These are phyloP conservation scores for Phengaris arion DNA, from an alignment of 2,888 invertebrate species.

Conservation along the genomic window DNA sequence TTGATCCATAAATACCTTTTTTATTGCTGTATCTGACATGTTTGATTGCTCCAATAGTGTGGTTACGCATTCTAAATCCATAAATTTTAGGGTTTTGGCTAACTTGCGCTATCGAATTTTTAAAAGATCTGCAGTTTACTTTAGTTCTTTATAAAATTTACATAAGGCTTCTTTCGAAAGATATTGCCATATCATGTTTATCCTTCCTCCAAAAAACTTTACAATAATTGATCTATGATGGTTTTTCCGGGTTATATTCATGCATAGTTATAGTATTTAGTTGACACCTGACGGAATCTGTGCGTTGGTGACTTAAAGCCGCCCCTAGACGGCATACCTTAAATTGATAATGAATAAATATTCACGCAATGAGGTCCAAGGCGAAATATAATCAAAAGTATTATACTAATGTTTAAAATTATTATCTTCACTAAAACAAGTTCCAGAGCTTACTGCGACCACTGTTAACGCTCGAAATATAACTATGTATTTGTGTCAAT, in stretches of 20 bases:
- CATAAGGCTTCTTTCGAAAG: no score
- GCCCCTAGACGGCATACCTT: neutral
- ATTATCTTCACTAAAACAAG: neutral
- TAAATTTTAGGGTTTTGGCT: neutral
- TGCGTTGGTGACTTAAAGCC: neutral
- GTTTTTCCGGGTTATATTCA: no score
- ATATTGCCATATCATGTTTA: no score
- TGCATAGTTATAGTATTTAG: no score
- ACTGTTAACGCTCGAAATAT: constrained; percentile 1
- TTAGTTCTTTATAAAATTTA: no score
- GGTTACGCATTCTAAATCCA: neutral
- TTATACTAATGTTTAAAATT: neutral
- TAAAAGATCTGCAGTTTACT: no score
- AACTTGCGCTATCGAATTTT: neutral
- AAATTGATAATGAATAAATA: neutral
- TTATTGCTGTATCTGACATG: constrained; percentile 21
- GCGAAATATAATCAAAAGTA: neutral
- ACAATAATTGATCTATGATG: no score
- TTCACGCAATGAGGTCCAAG: neutral
- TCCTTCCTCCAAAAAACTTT: no score
- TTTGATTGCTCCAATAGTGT: constrained; percentile 20
- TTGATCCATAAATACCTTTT: constrained; percentile 12
- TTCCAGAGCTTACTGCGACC: no score
- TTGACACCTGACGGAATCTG: neutral
- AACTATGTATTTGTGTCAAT: neutral